phyloP scores from a whole-genome alignment of 1,140 invertebrate genomes.

The Venustaconcha ellipsiformis region DNA sequence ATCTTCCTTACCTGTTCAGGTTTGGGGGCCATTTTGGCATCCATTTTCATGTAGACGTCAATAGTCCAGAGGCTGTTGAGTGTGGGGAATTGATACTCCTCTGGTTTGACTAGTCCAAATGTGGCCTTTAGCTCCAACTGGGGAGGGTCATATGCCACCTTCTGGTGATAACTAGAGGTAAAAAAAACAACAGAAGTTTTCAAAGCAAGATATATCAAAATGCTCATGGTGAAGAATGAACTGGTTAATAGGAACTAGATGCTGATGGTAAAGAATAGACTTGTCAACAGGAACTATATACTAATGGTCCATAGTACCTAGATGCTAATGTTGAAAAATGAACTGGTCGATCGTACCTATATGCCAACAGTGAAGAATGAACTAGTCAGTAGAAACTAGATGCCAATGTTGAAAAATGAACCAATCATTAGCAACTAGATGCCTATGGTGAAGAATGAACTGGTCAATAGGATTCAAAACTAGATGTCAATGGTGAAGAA shows the following conservation, averaged over 20 bases:
- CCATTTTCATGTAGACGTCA: slow-evolving; percentile 74
- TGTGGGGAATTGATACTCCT: slow-evolving; percentile 74
- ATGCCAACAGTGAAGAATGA: too few species aligned
- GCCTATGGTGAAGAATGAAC: too few species aligned
- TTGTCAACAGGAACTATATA: too few species aligned
- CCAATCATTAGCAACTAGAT: too few species aligned
- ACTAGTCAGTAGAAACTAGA: too few species aligned
- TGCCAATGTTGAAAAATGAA: too few species aligned
- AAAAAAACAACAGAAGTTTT: neutral
- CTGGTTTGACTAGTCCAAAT: slow-evolving; percentile 78
- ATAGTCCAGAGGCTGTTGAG: slow-evolving; percentile 74
- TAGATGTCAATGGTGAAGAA: too few species aligned
- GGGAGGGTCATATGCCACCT: slow-evolving; percentile 76
- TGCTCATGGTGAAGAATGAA: too few species aligned
- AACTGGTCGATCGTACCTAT: neutral
- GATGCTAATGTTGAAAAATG: neutral
- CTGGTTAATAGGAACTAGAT: too few species aligned
- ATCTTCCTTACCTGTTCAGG: slow-evolving; percentile 46
- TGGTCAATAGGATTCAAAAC: too few species aligned
- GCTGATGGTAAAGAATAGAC: too few species aligned
- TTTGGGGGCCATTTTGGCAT: slow-evolving; percentile 65
- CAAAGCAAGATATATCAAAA: too few species aligned
- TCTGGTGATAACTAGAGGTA: slow-evolving; percentile 76
- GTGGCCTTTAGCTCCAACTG: slow-evolving; percentile 77
- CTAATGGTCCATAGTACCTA: neutral